Evolutionary conservation across 2,797 vertebrate species (phyloP), one percentile per base, ranked within the genome.

Genomic region (Myoxocephalus aenaeus): DNA sequence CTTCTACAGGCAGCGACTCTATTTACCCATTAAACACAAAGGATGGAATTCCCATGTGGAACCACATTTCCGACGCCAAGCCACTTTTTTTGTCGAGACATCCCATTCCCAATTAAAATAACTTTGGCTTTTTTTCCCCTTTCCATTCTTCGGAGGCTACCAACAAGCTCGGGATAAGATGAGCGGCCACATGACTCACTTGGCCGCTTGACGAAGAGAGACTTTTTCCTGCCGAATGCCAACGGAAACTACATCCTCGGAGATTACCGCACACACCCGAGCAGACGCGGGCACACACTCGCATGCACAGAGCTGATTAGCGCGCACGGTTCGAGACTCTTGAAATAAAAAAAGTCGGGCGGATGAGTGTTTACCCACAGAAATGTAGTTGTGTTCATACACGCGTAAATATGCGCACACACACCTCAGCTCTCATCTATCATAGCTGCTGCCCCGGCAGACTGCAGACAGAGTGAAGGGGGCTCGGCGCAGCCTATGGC

Each of bases 1-100:
- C 79, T 79, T 92, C 88, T 87, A 27, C 80, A 83, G 85, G 85
- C 67, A 84, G 46, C 1, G 20, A 36, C 74, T 83, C 82, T 86
- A 87, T 93, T 92, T 93, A 88, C 75, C 82, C 89, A 89, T 90
- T 89, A 86, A 90, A 88, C 79, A 84, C 86, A 78, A 83, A 92
- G 90, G 84, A 89, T 90, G 87, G 89, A 94, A 92, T 92, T 94
- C 87, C 89, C 89, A 87, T 77, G 84, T 86, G 87, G 85, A 90
- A 83, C 87, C 81, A 44, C 88, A 90, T 87, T 87, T 89, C 84
- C 88, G 82, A 78, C 9, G 74, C 78, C 71, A 65, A 81, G 69
- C 75, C 73, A 70, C 69, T 11, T 61, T 83, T 83, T 79, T 50
- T 20, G 36, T 57, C 1, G 20, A 82, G 65, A 82, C 86, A 62